Evolutionary conservation across 37 sponge, comb jelly and placozoan species (phyloP), one percentile per base, ranked within the genome.

Genomic region (Agelas oroides): DNA sequence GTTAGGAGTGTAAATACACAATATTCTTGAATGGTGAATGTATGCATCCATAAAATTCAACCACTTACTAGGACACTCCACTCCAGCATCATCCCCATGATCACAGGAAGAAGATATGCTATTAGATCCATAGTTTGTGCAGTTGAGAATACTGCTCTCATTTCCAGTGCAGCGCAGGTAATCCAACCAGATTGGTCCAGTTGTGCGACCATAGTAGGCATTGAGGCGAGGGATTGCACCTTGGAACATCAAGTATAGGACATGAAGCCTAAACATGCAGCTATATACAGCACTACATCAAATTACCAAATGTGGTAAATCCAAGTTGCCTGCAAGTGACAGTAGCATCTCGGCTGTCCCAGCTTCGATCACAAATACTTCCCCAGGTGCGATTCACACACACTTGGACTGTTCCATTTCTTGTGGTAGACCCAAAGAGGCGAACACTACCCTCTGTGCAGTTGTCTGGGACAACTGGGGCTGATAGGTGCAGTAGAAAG

Each of bases 81-180:
- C 79, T 40, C 83, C 79, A 72, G 82, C 90, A 68, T 89, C 77
- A 53, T 89, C 76, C 30, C 65, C 28, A 38, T 83, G 78, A 19
- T 1, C 1, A 78, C 87, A 86, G 74, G 79, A 27, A 24, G 66
- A 80, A 46, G 46, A 46, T 46, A 46, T 8, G 18, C 53, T 46
- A 1, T 80, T 80, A n/a, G 35, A 12, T 46, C 46, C 46, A 46
- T 46, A 46, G 46, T 46, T 46, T 8, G 46, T 46, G 8, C 87
- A 86, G 46, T 68, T 73, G 20, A 34, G 16, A 0, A 85, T 41
- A 3, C 38, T 24, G 2, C 24, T 46, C 38, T 85, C 86, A 64
- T 2, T 64, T 11, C 86, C 86, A 46, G 24, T 64, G 53, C 86
- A 85, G 18, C 32, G 24, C 1, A 85, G 77, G 28, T 79, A n/a